Evolutionary conservation across 1,140 invertebrate species (phyloP), one percentile per base, ranked within the genome.

Genomic region (Nilaparvata lugens): DNA sequence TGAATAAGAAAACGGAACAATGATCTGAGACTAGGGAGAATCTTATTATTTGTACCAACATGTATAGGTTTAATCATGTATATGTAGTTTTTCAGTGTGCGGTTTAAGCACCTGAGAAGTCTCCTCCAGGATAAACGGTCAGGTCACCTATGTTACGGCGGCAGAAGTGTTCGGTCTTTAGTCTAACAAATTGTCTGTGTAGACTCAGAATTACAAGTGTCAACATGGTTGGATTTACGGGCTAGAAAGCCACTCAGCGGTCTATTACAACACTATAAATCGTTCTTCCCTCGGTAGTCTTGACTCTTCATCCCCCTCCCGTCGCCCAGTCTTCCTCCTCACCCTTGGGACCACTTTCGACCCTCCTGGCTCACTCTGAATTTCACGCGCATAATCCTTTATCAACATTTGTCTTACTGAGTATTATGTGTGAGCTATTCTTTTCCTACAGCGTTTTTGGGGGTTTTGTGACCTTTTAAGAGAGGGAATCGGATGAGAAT

Each of bases 331-430:
- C 13, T 11, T 48, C 45, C 16, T 7, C 45, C 16, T 35, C 31
- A 9, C 45, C 45, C 21, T 16, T 11, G 45, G n/a, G 45, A 48
- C 45, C 45, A 48, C 45, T 48, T 23, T 48, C 21, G 45, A 48
- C 45, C 45, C 21, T 19, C 21, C n/a, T n/a, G n/a, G 16, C 21
- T 45, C 45, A 11, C 11, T 48, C 45, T 23, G 21, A 48, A 48
- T 48, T 48, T 48, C 45, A 48, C 45, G 45, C 45, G 21, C 45
- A 48, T 48, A 48, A 48, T 48, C 45, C 45, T 48, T 48, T 48
- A 48, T 23, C 21, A 48, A 48, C 45, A 48, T 48, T 48, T 48
- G 4, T 48, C 14, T 48, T 3, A 48, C 45, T 48, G 2, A 6
- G 45, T 48, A 48, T 48, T 48, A 4, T 35, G 28, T 28, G 28